Base-by-base conservation (phyloP, 2,113 vertebrate species). In the Isurus oxyrinchus region DNA sequence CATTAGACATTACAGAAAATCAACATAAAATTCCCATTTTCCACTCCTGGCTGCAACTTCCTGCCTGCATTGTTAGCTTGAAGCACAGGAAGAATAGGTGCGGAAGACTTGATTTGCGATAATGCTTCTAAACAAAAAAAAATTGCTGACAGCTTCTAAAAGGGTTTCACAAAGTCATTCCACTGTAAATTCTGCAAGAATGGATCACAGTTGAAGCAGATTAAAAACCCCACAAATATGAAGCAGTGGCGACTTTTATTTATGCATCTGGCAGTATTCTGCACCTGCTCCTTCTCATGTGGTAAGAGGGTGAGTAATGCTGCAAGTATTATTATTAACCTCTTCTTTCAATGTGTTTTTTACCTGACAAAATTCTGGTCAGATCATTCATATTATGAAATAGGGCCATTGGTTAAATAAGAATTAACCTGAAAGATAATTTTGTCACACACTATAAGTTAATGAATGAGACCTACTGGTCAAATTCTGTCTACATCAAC, bases 41-140 rank as follows among this genome's bases (percentile, higher is more conserved):
- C 57, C 90, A 94, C n/a, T 8, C 90, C n/a, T 31, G 63, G 35
- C 21, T 94, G 35, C 90, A 94, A 94, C 61, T 63, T 94, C 90
- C 90, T 63, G 66, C 44, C 49, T 55, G 23, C 13, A 95, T 95
- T 69, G 66, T 95, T 55, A 55, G 66, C 31, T 69, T 27, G 44
- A 31, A 72, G 7, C 67, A 72, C 94, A 53, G 44, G 44, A 69
- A 95, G 66, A 95, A 95, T 95, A 95, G 94, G 67, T 95, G 94
- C 21, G 11, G 94, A 69, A 49, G 63, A 69, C 40, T 69, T 95
- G 94, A 95, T 95, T 69, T 69, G 40, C 27, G 94, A 95, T 69
- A 95, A 95, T 53, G 94, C 40, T 67, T 49, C 40, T 13, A 6
- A 95, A 69, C 27, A 95, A 95, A 95, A 95, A 69, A 25, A 13